phyloP scores from a whole-genome alignment of 2,797 vertebrate genomes.

The Sarcoramphus papa region DNA sequence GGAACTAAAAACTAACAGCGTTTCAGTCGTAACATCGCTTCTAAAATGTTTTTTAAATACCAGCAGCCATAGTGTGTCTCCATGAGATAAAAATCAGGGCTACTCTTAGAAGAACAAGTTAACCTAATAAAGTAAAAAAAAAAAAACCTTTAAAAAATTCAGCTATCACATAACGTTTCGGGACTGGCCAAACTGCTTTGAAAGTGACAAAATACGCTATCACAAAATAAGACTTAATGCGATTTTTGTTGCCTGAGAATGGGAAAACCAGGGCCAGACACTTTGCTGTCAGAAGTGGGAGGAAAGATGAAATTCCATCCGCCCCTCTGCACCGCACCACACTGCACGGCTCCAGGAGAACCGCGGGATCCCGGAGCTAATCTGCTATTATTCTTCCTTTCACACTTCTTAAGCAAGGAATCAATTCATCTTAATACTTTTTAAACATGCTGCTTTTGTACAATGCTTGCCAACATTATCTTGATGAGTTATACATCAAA shows the following conservation, averaged over 20 bases:
- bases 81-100: not conserved
- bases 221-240: not conserved
- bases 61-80: not conserved
- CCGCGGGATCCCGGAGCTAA: not conserved
- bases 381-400: constrained; percentile 53
- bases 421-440: constrained; percentile 55
- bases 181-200: not conserved
- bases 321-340: not conserved
- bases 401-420: constrained; percentile 47
- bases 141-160: not conserved
- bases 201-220: not conserved
- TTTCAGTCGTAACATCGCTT: not conserved
- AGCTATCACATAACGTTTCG: not conserved
- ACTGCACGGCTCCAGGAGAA: not conserved
- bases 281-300: not conserved
- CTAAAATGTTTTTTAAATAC: not conserved
- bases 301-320: constrained; percentile 12
- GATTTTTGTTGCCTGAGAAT: not conserved
- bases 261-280: not conserved
- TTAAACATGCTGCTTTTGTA: constrained; percentile 45
- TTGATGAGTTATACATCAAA: constrained; percentile 65
- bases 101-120: not conserved
- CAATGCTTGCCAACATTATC: constrained; percentile 62
- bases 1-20: not conserved
- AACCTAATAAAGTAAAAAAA: not conserved